Evolutionary conservation across 2,113 vertebrate genomes (phyloP).

Genomic region (Hipposideros armiger): DNA sequence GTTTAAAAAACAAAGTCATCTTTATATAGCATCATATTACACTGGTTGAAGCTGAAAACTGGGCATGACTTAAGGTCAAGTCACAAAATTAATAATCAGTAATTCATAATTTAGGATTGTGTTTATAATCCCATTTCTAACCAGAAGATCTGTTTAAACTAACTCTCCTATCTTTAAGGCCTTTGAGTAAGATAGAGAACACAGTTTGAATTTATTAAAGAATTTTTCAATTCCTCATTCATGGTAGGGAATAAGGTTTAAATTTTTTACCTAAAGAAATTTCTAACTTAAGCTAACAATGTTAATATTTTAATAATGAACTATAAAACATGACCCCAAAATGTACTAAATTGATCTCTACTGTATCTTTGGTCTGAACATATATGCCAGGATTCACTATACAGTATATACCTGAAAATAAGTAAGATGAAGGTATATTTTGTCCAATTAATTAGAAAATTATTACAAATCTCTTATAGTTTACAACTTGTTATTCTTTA

Average conservation of each 20-base stretch:
- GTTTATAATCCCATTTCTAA: not conserved
- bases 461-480: not conserved
- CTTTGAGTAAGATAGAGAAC: not conserved
- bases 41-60: not conserved
- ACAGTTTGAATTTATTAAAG: conserved; percentile 11
- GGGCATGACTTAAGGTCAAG: not conserved
- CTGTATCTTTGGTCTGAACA: conserved; percentile 25
- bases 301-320: not conserved
- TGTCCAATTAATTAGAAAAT: not conserved
- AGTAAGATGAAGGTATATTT: not conserved
- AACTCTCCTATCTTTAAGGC: not conserved
- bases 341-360: not conserved
- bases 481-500: not conserved
- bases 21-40: not conserved
- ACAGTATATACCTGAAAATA: not conserved
- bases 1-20: not conserved
- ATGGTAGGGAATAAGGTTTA: not conserved
- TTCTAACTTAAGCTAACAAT: not conserved
- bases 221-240: not conserved
- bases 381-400: not conserved
- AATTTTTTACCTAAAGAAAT: not conserved
- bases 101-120: not conserved
- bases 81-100: not conserved
- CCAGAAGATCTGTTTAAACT: not conserved
- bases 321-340: not conserved